Conservation (phyloP, 2,113 vertebrate genomes). For the Upupa epops region DNA sequence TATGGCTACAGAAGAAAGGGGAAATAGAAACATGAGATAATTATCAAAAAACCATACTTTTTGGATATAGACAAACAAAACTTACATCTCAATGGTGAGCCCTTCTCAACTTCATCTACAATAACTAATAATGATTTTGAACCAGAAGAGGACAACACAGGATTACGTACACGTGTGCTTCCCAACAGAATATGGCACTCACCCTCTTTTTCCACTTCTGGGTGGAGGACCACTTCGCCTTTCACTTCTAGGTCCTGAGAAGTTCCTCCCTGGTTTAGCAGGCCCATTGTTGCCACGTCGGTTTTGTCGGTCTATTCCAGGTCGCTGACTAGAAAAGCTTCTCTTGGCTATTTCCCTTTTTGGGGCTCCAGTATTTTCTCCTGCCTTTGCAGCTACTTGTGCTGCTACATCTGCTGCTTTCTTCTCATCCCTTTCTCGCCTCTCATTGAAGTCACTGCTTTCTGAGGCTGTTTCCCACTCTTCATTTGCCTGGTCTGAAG, state of each 20-base stretch:
- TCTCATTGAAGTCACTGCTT: conserved; percentile 98
- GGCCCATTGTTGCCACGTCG: conserved; percentile 87
- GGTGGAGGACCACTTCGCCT: conserved; percentile 85
- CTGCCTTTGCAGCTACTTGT: conserved; percentile 74
- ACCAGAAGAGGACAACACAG: neutral
- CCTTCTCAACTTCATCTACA: neutral
- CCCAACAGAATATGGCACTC: conserved; percentile 58
- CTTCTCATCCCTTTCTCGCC: conserved; percentile 92
- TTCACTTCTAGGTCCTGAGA: conserved; percentile 88
- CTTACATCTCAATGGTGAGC: neutral
- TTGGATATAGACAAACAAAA: neutral
- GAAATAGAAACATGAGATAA: neutral
- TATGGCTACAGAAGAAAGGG: neutral
- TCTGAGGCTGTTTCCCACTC: conserved; percentile 99
- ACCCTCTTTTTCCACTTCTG: conserved; percentile 92
- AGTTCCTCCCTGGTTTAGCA: conserved; percentile 88
- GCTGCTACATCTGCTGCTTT: conserved; percentile 80
- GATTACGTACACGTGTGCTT: neutral
- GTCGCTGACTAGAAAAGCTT: conserved; percentile 96
- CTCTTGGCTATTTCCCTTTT: conserved; percentile 91
- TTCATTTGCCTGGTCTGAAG: conserved; percentile 98
- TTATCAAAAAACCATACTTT: neutral
- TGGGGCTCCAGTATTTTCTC: conserved; percentile 67
- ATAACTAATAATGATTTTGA: neutral
- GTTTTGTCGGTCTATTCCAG: conserved; percentile 90